Base-by-base conservation (phyloP, 1,140 invertebrate genomes). In the Drosophila tsacasi region DNA sequence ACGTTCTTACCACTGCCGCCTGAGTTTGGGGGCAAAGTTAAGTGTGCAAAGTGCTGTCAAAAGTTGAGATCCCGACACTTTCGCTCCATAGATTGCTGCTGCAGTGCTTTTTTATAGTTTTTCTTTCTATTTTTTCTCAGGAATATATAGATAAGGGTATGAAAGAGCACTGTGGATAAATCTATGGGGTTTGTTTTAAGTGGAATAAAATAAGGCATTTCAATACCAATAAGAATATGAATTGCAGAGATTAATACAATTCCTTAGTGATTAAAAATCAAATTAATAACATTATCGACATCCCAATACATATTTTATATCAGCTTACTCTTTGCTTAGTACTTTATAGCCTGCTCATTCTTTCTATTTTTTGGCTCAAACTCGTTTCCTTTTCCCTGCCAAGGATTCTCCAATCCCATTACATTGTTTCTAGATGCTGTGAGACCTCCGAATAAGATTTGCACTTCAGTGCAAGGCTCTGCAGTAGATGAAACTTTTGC, bases 11-110 rank as follows among this genome's bases (percentile, higher is more conserved):
- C 57, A 47, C 63, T 37, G 42, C 63, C 30, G 42, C 63, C 30
- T 25, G 55, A 57, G 62, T 49, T 54, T 12, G 27, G 39, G 39
- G 39, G 42, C 23, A 32, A 72, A 77, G 32, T 69, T 69, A 49
- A 76, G 83, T 83, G 67, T 82, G 47, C 75, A 72, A 86, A 81
- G 57, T 72, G 79, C 72, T 72, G 60, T 77, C 79, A 77, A 57
- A 72, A 80, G 54, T 83, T 83, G 57, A 65, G 63, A 77, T 65
- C 62, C 55, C 50, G 63, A 57, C 67, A 77, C 67, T 72, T 50
- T 73, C 30, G 27, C n/a, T 39, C 30, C 17, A 42, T 73, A 61
- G 57, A 61, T 72, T 60, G 44, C 17, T 12, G 13, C 52, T 27
- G 13, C 39, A 37, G 2, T 17, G 21, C 13, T 60, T 49, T 50